A percentile compares a stretch with the other conserved stretches of the same genome.
These are phyloP conservation scores for Diabrotica virgifera DNA, from an alignment of 1,140 invertebrate species.

Conservation along the genomic window DNA sequence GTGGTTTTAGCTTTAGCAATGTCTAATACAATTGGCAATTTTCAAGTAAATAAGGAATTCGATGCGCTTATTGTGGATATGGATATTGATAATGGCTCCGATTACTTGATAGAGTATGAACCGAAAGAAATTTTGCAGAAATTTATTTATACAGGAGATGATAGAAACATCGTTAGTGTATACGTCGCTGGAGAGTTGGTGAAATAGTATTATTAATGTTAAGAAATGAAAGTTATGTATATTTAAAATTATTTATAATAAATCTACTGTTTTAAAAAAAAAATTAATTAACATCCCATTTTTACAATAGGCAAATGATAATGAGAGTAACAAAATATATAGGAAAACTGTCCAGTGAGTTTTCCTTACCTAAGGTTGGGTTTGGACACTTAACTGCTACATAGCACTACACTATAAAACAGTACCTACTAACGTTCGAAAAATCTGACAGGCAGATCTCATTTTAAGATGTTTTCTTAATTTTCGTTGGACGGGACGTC, in stretches of 20 bases:
- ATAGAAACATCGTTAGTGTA: slow-evolving; percentile 76
- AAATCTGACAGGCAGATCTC: no score
- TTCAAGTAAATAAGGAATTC: slow-evolving; percentile 78
- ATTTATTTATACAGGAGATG: slow-evolving; percentile 80
- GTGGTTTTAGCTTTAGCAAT: slow-evolving; percentile 67
- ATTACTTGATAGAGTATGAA: slow-evolving; percentile 47
- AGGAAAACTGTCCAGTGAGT: no score
- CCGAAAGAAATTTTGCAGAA: slow-evolving; percentile 69
- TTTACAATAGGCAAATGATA: no score
- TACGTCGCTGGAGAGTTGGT: slow-evolving; percentile 64
- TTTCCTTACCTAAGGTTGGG: no score
- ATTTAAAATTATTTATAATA: background rate
- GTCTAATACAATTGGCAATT: slow-evolving; percentile 73
- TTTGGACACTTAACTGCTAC: no score
- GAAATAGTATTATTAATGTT: background rate
- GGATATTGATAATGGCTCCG: slow-evolving; percentile 38
- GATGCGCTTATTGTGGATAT: slow-evolving; percentile 74
- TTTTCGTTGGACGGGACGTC: no score
- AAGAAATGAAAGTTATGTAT: no score
- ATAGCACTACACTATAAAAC: no score
- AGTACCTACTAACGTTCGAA: no score
- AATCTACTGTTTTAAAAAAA: background rate
- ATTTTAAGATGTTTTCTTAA: no score
- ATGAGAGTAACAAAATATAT: no score
- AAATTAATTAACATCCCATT: background rate